Base-by-base conservation (phyloP, 2,888 invertebrate genomes). In the Bombylius major region DNA sequence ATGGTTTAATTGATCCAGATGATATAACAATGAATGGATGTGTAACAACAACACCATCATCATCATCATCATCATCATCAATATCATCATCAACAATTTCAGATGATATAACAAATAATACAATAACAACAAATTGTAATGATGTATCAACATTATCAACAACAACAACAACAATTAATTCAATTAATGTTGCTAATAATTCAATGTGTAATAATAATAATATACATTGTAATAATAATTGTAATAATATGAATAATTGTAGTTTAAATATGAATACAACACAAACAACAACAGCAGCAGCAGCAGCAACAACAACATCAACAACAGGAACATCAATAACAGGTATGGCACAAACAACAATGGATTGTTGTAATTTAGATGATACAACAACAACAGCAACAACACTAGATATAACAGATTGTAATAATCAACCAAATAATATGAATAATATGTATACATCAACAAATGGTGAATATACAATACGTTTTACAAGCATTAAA, bases 401-500 rank as follows among this genome's bases (percentile, higher is more conserved):
- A 9, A 8, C 36, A 36, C 4, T 9, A 9, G 1, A n/a, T 45
- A 54, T 54, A 12, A 32, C 50, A 9, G 36, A 33, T n/a, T 33
- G n/a, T 23, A 33, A 33, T 11, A 46, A 34, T 31, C 45, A 36
- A 8, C 42, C 47, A 13, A 46, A 32, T 8, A 51, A 31, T 45
- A 51, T 33, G 13, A n/a, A n/a, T 46, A 51, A 14, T 44, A 55
- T 48, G 33, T 51, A 54, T 47, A 54, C 54, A 11, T 42, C 39
- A 42, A 11, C 39, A 51, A 53, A 51, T 34, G 53, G 54, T 47
- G 54, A 53, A 36, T 56, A 54, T 46, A 51, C 46, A 51, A 56
- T 56, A 42, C 51, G 53, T 34, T 42, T 56, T 34, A 51, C 56
- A 34, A 49, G 50, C 44, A 56, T 56, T 34, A 56, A 54, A 50